Evolutionary conservation across 1,140 invertebrate species (phyloP).

Genomic region (Gyrodactylus bullatarudis): DNA sequence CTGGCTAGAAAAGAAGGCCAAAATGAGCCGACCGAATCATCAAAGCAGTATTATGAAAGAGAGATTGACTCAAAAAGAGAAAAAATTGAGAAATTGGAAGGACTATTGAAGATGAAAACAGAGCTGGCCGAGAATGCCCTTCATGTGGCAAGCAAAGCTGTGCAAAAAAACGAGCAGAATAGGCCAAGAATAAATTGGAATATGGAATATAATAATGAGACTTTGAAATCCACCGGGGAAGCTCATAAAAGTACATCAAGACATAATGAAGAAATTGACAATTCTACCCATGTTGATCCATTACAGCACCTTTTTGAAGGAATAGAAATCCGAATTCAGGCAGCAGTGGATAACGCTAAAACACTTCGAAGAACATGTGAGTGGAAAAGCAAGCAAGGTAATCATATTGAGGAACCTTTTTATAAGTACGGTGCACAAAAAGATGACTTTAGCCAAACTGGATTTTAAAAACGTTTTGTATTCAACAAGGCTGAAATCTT

Average conservation of each 20-base stretch:
- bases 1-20: neutral
- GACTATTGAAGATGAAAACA: neutral
- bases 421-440: no score
- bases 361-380: neutral
- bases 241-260: no score
- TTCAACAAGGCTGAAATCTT: no score
- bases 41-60: neutral
- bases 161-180: neutral
- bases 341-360: neutral
- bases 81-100: neutral
- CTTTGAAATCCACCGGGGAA: no score
- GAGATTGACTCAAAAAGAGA: neutral
- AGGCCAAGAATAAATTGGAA: neutral
- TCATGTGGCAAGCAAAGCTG: neutral
- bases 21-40: neutral
- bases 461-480: no score
- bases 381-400: conserved; percentile 8
- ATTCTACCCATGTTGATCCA: neutral
- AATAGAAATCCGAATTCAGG: neutral
- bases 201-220: neutral
- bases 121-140: neutral
- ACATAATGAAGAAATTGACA: neutral
- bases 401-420: no score
- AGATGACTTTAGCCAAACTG: no score
- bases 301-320: neutral